Percentiles rank a stretch among this genome's conserved stretches.
These are phyloP conservation scores for Rhynchophorus ferrugineus DNA, from an alignment of 1,140 invertebrate genomes.

Conservation along the genomic window DNA sequence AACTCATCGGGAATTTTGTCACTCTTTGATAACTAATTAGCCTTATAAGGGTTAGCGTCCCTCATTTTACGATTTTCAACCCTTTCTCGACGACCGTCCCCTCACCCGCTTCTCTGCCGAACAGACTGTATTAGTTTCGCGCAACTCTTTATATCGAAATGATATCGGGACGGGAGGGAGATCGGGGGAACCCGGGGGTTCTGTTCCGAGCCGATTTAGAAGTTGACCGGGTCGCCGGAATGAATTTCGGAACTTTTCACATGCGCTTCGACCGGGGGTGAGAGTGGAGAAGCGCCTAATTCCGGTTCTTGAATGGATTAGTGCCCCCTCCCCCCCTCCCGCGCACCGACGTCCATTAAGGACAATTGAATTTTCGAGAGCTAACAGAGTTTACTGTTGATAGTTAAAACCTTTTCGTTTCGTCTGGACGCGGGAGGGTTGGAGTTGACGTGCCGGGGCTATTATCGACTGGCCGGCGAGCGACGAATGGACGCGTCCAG, in stretches of 20 bases:
- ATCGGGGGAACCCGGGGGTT: too few relatives aligned
- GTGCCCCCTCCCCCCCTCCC: constrained; percentile 9
- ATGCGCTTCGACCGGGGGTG: constrained; percentile 15
- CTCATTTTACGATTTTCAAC: constrained; percentile 38
- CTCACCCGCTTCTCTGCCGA: constrained; percentile 2
- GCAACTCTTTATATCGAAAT: constrained; percentile 15
- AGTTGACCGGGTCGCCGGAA: neutral
- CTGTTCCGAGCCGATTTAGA: too few relatives aligned
- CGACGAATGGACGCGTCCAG: too few relatives aligned
- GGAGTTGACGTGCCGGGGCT: too few relatives aligned
- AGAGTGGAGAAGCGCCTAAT: constrained; percentile 20
- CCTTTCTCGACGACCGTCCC: constrained; percentile 27
- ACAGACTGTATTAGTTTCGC: constrained; percentile 17
- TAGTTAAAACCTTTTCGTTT: too few relatives aligned
- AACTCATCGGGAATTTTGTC: constrained; percentile 36
- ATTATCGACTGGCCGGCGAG: too few relatives aligned
- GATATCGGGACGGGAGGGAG: constrained; percentile 11
- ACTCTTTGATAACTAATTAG: constrained; percentile 41
- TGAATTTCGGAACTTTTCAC: constrained; percentile 11
- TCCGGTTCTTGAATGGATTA: constrained; percentile 21
- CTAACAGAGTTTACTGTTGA: constrained; percentile 29
- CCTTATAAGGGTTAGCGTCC: constrained; percentile 33
- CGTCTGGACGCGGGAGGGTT: too few relatives aligned
- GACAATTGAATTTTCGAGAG: constrained; percentile 32
- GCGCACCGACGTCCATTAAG: constrained; percentile 28